These are phyloP conservation scores for Bellardia bayeri DNA, from an alignment of 2,888 invertebrate species.

Conservation along the genomic window DNA sequence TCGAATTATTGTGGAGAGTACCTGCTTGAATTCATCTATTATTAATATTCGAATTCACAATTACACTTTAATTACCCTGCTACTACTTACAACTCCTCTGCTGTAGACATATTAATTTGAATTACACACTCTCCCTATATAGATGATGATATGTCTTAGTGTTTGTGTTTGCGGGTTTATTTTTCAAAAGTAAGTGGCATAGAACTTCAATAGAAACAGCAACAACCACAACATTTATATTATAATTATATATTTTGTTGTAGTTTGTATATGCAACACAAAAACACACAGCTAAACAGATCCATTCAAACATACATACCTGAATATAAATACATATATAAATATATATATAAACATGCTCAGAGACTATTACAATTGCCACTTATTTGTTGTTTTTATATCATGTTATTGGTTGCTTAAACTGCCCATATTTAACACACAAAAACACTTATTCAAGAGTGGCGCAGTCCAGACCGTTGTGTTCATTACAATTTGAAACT, in stretches of 20 bases:
- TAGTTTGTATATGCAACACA: conserved; percentile 49
- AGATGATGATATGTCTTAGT: conserved; percentile 33
- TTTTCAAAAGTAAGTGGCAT: conserved; percentile 45
- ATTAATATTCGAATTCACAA: too few species aligned
- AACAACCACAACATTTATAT: conserved; percentile 59
- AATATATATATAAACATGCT: neutral
- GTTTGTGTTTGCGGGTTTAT: conserved; percentile 12
- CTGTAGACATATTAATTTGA: conserved; percentile 27
- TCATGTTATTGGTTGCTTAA: conserved; percentile 72
- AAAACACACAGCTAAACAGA: neutral
- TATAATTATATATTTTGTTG: conserved; percentile 68
- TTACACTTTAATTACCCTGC: too few species aligned
- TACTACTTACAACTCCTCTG: neutral
- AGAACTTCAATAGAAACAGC: conserved; percentile 41
- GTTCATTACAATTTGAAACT: conserved; percentile 51
- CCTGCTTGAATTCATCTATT: too few species aligned
- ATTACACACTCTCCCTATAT: conserved; percentile 23
- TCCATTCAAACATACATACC: neutral
- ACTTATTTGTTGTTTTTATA: conserved; percentile 68
- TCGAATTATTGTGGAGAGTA: too few species aligned
- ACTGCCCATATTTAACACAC: conserved; percentile 73
- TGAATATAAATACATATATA: neutral
- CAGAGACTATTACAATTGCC: conserved; percentile 50
- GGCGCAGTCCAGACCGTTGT: conserved; percentile 40
- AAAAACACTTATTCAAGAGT: conserved; percentile 44